phyloP scores from a whole-genome alignment of 2,797 vertebrate genomes.

The Sebastes matsubarae region DNA sequence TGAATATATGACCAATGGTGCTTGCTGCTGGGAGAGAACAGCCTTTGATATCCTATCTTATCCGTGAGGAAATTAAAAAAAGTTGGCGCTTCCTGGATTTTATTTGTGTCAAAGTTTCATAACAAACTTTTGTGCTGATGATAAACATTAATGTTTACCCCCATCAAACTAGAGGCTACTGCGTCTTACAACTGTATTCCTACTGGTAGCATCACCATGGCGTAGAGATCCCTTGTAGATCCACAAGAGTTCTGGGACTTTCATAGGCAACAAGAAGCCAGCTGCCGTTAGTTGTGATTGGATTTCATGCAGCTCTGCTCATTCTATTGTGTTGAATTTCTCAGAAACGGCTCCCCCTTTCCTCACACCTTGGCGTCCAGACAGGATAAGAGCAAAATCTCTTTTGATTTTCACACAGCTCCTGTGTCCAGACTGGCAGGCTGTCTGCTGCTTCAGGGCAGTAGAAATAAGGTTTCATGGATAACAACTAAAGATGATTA shows the following conservation, averaged over 20 bases:
- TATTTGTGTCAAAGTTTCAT: constrained; percentile 6
- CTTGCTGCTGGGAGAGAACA: not conserved
- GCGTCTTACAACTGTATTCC: constrained; percentile 29
- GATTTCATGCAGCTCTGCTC: constrained; percentile 70
- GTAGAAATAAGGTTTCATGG: constrained; percentile 64
- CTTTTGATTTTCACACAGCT: constrained; percentile 66
- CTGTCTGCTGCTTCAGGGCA: constrained; percentile 54
- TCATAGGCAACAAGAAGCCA: constrained; percentile 50
- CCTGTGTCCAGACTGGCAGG: constrained; percentile 32
- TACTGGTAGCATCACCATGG: constrained; percentile 5
- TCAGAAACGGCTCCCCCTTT: constrained; percentile 35
- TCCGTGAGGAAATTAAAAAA: not conserved
- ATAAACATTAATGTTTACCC: constrained; percentile 28
- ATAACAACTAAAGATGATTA: constrained; percentile 69
- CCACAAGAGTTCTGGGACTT: constrained; percentile 40
- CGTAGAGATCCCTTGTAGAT: constrained; percentile 43
- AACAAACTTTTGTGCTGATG: constrained; percentile 22
- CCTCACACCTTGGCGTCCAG: constrained; percentile 56
- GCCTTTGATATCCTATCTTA: not conserved
- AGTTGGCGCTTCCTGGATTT: not conserved
- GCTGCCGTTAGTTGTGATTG: constrained; percentile 67
- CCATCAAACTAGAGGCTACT: constrained; percentile 11
- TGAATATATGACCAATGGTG: not conserved
- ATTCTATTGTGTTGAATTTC: constrained; percentile 66
- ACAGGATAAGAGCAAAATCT: constrained; percentile 65